Conservation (phyloP, 2,797 vertebrate species). For the Rhabdomys pumilio region DNA sequence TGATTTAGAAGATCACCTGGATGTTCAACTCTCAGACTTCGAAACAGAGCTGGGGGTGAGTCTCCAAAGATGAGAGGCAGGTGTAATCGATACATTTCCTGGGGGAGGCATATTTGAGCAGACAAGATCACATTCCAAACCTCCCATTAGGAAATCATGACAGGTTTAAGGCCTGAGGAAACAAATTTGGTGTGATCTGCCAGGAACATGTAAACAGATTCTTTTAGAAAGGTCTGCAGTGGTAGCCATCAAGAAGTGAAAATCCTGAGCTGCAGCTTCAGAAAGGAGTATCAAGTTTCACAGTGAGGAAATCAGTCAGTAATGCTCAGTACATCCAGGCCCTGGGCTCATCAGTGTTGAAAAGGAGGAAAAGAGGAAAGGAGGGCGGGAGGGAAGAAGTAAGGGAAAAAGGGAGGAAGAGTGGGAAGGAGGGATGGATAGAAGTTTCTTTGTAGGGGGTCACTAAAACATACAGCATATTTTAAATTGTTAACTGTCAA, state of each 20-base stretch:
- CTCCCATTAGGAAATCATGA: constrained; percentile 6
- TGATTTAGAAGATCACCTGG: neutral
- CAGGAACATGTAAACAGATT: neutral
- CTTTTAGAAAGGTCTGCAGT: neutral
- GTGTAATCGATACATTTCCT: neutral
- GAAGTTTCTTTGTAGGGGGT: neutral
- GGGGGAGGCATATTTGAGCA: too few relatives aligned
- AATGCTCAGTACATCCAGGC: too few relatives aligned
- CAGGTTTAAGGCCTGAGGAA: neutral
- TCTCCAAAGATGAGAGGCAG: neutral
- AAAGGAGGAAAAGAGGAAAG: neutral
- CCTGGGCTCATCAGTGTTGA: accelerated
- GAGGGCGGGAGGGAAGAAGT: neutral
- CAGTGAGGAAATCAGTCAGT: neutral
- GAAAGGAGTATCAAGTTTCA: neutral
- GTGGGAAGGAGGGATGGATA: neutral
- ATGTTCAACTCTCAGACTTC: neutral
- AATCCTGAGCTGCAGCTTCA: neutral
- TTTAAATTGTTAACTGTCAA: neutral
- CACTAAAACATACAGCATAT: neutral
- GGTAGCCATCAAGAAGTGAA: neutral
- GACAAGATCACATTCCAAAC: neutral
- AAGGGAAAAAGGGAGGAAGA: neutral
- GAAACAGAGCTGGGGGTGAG: neutral
- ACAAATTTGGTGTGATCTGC: neutral